phyloP scores from a whole-genome alignment of 2,113 vertebrate genomes.

The Leptobrachium leishanense region DNA sequence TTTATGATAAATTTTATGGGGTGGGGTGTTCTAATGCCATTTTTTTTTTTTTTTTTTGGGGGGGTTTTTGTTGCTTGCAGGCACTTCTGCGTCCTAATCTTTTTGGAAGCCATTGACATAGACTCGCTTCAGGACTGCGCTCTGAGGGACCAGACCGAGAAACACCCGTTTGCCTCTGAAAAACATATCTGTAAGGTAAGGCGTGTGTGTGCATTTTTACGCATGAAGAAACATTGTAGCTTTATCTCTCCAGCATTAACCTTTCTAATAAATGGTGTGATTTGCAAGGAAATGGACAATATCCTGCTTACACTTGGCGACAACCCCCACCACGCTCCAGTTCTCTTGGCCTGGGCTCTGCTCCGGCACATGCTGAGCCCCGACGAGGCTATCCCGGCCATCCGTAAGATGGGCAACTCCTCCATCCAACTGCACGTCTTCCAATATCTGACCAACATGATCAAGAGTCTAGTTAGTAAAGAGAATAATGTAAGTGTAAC shows the following conservation, averaged over 20 bases:
- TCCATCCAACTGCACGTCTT: constrained; percentile 91
- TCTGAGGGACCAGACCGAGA: constrained; percentile 83
- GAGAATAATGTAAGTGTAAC: constrained; percentile 85
- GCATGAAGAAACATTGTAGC: background rate
- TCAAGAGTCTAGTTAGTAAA: constrained; percentile 79
- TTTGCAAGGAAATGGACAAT: constrained; percentile 88
- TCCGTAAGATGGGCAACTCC: constrained; percentile 83
- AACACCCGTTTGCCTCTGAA: constrained; percentile 83
- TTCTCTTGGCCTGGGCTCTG: constrained; percentile 92
- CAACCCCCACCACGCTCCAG: constrained; percentile 84
- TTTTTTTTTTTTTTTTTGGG: too few species aligned
- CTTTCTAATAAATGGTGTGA: background rate
- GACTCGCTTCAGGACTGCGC: constrained; percentile 92
- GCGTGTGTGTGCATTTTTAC: background rate
- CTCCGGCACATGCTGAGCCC: constrained; percentile 86
- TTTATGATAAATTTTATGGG: too few species aligned
- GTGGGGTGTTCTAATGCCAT: too few species aligned
- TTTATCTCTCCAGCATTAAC: constrained; percentile 18
- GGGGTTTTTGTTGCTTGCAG: constrained; percentile 61
- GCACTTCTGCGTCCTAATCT: constrained; percentile 91
- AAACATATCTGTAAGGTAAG: constrained; percentile 80
- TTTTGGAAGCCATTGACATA: constrained; percentile 96
- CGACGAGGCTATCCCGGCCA: constrained; percentile 73
- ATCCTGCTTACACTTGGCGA: constrained; percentile 88
- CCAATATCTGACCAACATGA: constrained; percentile 86